Conservation (phyloP, 53 echinoderm and acorn worm genomes). For the Hippasteria phrygiana region DNA sequence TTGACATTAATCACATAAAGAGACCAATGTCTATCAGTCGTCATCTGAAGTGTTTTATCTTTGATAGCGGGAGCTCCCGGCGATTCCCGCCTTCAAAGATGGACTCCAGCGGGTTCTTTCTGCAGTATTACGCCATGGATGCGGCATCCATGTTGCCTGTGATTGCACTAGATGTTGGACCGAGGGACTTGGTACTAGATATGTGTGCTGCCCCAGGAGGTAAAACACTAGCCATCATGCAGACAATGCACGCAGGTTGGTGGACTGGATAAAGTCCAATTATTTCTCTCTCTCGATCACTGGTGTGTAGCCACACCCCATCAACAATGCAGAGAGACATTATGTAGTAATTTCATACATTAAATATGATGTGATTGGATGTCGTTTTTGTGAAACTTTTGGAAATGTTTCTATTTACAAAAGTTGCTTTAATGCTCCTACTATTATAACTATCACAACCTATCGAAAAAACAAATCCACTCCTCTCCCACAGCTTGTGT, state of each 20-base stretch:
- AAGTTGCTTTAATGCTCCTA: too few relatives aligned
- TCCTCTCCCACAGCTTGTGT: too few relatives aligned
- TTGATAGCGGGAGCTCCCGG: constrained; percentile 14
- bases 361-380: not conserved
- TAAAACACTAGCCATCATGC: constrained; percentile 82
- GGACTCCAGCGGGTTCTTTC: constrained; percentile 38
- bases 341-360: too few relatives aligned
- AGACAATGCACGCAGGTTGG: constrained; percentile 76
- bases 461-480: too few relatives aligned
- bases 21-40: constrained; percentile 66
- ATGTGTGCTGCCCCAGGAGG: constrained; percentile 93
- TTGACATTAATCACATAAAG: constrained; percentile 13
- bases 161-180: constrained; percentile 75
- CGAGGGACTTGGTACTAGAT: constrained; percentile 80
- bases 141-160: constrained; percentile 89
- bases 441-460: too few relatives aligned
- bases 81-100: constrained; percentile 82
- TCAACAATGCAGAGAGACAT: too few relatives aligned
- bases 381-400: too few relatives aligned
- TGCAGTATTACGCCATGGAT: constrained; percentile 92
- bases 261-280: not conserved
- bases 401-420: too few relatives aligned
- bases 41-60: constrained; percentile 73
- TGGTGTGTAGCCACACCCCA: too few relatives aligned
- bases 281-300: not conserved